Evolutionary conservation across 2,797 vertebrate genomes (phyloP), one percentile per base, ranked within the genome.

Genomic region (Manis pentadactyla): DNA sequence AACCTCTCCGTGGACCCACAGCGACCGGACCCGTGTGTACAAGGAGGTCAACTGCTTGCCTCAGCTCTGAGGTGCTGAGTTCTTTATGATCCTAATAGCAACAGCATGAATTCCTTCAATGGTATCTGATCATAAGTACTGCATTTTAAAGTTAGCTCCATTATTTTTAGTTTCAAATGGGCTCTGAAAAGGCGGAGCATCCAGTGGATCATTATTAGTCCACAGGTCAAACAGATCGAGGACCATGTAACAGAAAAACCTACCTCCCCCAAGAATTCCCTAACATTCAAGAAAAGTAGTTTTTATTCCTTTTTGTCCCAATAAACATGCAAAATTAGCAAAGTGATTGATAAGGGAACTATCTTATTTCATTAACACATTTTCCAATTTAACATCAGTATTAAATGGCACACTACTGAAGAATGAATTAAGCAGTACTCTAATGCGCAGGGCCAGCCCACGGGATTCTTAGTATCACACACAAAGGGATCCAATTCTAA

Each of bases 21-120:
- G 57, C 1, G 10, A 53, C 1, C 0, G 0, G 3, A 49, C 0
- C 8, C 0, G 9, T 5, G 34, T 1, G 2, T 1, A 1, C 69
- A 51, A 74, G 14, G 42, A 1, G 12, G 27, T 53, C 23, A 0
- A 15, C 2, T 6, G 37, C 82, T 77, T 59, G 3, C 1, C 1
- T 29, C 2, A 27, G 31, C 74, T 14, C 64, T 0, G 10, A 68
- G 42, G n/a, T 7, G 7, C 11, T 1, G 34, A 27, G 9, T 55
- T 66, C 37, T 57, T 53, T 1, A 4, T 31, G 15, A 14, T 29
- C 37, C 69, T n/a, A 4, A 29, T 0, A 53, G 29, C 63, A 15
- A 49, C 10, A 17, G 88, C 6, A 49, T 21, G 14, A 23, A 17
- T 19, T 9, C 29, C 18, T 42, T 12, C 29, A 2, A 3, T 7